Evolutionary conservation across 2,113 vertebrate species (phyloP).

Genomic region (Rousettus leschenaultii): DNA sequence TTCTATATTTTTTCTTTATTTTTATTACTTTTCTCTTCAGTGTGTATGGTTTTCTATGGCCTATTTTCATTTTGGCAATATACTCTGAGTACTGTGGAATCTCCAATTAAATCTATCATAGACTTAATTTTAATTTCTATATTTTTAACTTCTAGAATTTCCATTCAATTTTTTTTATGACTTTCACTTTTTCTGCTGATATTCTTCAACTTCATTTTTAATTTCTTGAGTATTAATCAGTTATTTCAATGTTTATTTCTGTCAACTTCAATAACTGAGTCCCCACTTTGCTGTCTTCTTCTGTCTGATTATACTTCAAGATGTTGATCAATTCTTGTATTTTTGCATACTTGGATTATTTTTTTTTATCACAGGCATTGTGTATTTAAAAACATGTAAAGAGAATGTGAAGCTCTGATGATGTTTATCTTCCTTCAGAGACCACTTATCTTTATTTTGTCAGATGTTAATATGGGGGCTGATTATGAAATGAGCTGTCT

Average conservation of each 20-base stretch:
- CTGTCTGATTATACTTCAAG: neutral
- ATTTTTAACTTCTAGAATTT: neutral
- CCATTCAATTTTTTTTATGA: neutral
- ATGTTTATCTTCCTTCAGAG: neutral
- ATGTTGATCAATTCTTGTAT: neutral
- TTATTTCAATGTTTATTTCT: neutral
- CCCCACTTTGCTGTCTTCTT: neutral
- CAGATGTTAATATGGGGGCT: neutral
- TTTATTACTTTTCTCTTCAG: neutral
- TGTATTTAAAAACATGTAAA: neutral
- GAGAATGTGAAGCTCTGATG: neutral
- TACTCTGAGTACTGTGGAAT: neutral
- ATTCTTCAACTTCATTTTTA: neutral
- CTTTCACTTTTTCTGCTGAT: neutral
- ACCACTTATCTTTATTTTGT: neutral
- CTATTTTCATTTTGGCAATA: neutral
- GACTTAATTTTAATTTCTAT: neutral
- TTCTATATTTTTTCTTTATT: neutral
- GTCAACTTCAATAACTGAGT: neutral
- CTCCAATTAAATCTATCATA: neutral
- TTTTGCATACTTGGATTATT: neutral
- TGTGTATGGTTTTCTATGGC: neutral
- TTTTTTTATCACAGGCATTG: neutral
- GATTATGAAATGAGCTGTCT: neutral
- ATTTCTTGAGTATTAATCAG: neutral